Percentiles rank a stretch among this genome's conserved stretches.
These are phyloP conservation scores for Hydrotaea diabolus DNA, from an alignment of 2,888 invertebrate genomes.

Conservation along the genomic window DNA sequence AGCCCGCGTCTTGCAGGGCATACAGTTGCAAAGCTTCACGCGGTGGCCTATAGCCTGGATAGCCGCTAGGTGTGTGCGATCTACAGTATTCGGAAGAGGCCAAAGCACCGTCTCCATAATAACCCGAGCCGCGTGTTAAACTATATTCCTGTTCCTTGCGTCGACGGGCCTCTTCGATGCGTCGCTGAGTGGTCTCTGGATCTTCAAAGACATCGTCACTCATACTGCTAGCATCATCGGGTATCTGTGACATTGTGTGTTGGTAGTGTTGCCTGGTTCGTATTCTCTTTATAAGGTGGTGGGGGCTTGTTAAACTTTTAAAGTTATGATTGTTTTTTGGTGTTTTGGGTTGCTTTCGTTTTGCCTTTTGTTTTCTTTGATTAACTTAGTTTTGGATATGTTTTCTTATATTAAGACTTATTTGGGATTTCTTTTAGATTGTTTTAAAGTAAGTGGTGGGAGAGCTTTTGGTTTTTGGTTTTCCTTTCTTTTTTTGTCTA, in stretches of 20 bases:
- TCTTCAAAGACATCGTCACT: slow-evolving; percentile 92
- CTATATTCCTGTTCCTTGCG: slow-evolving; percentile 70
- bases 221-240: slow-evolving; percentile 87
- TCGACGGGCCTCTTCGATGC: slow-evolving; percentile 76
- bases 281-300: background rate
- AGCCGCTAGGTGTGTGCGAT: slow-evolving; percentile 83
- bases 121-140: slow-evolving; percentile 68
- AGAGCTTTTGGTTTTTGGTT: slow-evolving; percentile 31
- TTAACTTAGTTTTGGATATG: slow-evolving; percentile 28
- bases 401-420: slow-evolving; percentile 8
- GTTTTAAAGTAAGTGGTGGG: slow-evolving; percentile 43
- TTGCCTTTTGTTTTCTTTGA: background rate
- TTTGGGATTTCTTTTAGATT: slow-evolving; percentile 12
- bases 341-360: slow-evolving; percentile 13
- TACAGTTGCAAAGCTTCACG: slow-evolving; percentile 85
- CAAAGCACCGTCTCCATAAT: slow-evolving; percentile 71
- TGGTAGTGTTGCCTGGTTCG: slow-evolving; percentile 5
- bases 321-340: slow-evolving; percentile 33
- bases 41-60: slow-evolving; percentile 89
- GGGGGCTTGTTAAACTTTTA: background rate
- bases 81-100: slow-evolving; percentile 59
- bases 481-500: background rate
- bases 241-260: slow-evolving; percentile 81
- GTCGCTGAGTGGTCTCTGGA: slow-evolving; percentile 80
- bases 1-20: slow-evolving; percentile 77